Conservation (phyloP, 1,140 invertebrate species). For the Diprion similis region DNA sequence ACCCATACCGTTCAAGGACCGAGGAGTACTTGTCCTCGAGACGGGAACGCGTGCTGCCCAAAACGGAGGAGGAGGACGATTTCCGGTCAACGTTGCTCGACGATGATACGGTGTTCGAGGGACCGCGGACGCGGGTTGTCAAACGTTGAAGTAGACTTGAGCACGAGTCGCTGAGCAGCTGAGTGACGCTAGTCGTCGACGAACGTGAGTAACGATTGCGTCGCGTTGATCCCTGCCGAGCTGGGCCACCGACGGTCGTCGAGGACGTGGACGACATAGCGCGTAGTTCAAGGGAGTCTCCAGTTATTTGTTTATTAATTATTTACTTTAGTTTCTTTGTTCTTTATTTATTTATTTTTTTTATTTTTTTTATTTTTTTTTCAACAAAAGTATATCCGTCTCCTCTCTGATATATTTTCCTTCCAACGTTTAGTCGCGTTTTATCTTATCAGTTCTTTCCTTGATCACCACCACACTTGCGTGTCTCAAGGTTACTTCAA, state of each 20-base stretch:
- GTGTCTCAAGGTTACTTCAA: background rate
- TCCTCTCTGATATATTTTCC: too few relatives aligned
- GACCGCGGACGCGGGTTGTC: constrained; percentile 73
- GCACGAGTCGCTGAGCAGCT: constrained; percentile 83
- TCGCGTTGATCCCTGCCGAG: constrained; percentile 26
- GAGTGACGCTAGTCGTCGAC: constrained; percentile 81
- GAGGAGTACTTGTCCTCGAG: constrained; percentile 79
- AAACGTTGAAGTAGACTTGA: constrained; percentile 81
- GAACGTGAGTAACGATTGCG: constrained; percentile 74
- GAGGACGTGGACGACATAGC: constrained; percentile 37
- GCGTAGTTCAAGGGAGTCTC: constrained; percentile 26
- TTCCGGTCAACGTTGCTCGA: constrained; percentile 30
- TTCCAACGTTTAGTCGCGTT: too few relatives aligned
- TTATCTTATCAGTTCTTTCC: too few relatives aligned
- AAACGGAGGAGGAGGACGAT: constrained; percentile 39
- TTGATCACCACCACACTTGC: too few relatives aligned
- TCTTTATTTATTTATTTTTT: too few relatives aligned
- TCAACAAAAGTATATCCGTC: too few relatives aligned
- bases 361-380: too few relatives aligned
- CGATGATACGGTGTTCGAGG: constrained; percentile 58
- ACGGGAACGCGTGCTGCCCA: constrained; percentile 67
- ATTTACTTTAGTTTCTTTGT: too few relatives aligned
- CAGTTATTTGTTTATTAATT: too few relatives aligned
- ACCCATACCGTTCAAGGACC: constrained; percentile 71
- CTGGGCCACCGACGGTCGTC: constrained; percentile 54